phyloP scores from a whole-genome alignment of 2,113 vertebrate species.

The Motacilla tschutschensis region DNA sequence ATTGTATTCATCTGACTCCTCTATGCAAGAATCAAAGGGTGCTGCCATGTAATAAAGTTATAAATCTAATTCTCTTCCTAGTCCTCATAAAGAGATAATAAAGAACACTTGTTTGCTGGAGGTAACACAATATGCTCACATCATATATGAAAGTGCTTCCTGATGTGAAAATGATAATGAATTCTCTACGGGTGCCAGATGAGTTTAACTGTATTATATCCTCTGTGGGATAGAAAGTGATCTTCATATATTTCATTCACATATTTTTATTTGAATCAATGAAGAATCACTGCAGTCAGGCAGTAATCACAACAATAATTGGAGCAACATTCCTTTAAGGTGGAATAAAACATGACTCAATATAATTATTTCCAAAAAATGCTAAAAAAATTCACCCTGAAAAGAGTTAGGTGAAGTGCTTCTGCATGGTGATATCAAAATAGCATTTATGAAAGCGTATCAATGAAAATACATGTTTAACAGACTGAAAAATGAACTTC shows the following conservation, averaged over 20 bases:
- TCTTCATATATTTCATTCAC: neutral
- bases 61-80: conserved; percentile 2
- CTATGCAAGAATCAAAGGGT: neutral
- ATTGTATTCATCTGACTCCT: neutral
- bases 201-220: neutral
- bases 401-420: neutral
- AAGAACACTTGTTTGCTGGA: neutral
- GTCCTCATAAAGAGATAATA: conserved; percentile 10
- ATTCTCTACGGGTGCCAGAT: neutral
- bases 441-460: neutral
- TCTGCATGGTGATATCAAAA: neutral
- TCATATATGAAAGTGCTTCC: neutral
- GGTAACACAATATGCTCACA: neutral
- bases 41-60: neutral
- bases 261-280: neutral
- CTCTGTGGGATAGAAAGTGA: neutral
- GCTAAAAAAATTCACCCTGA: neutral
- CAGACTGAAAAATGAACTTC: neutral
- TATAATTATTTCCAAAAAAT: neutral
- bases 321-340: neutral
- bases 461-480: neutral
- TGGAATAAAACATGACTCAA: neutral
- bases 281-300: neutral
- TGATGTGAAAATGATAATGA: conserved; percentile 25
- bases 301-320: neutral